Evolutionary conservation across 2,113 vertebrate species (phyloP).

Genomic region (Patagioenas fasciata): DNA sequence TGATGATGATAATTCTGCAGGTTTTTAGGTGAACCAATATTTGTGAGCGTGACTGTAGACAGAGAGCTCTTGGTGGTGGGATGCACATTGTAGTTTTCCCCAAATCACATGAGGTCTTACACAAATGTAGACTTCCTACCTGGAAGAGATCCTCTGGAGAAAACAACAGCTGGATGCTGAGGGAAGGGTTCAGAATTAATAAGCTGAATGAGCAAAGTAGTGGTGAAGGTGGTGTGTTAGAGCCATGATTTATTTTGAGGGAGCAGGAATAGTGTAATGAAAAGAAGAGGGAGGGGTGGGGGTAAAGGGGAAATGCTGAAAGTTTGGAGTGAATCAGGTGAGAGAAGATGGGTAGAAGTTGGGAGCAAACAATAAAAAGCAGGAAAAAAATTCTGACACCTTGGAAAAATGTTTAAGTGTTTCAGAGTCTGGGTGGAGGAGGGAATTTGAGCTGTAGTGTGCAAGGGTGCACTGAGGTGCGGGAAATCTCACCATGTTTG

Average conservation of each 20-base stretch:
- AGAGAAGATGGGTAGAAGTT: not conserved
- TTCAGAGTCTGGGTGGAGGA: not conserved
- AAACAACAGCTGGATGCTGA: not conserved
- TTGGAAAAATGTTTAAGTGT: not conserved
- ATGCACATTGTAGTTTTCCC: rapidly evolving
- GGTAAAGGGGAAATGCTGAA: not conserved
- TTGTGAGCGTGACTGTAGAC: not conserved
- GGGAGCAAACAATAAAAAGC: not conserved
- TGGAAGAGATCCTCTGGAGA: not conserved
- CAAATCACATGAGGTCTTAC: not conserved
- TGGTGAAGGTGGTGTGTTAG: not conserved
- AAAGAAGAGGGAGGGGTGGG: not conserved
- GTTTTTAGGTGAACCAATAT: not conserved
- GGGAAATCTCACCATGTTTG: rapidly evolving
- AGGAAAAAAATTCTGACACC: not conserved
- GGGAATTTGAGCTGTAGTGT: not conserved
- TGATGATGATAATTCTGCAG: not conserved
- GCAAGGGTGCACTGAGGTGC: not conserved
- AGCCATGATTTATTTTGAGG: not conserved
- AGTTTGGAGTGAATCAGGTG: not conserved
- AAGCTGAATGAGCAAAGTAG: not conserved
- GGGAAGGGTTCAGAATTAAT: not conserved
- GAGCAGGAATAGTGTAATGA: not conserved
- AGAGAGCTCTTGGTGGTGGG: not conserved
- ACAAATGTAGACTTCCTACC: not conserved